Evolutionary conservation across 2,888 invertebrate genomes (phyloP).

Genomic region (Operophtera brumata): DNA sequence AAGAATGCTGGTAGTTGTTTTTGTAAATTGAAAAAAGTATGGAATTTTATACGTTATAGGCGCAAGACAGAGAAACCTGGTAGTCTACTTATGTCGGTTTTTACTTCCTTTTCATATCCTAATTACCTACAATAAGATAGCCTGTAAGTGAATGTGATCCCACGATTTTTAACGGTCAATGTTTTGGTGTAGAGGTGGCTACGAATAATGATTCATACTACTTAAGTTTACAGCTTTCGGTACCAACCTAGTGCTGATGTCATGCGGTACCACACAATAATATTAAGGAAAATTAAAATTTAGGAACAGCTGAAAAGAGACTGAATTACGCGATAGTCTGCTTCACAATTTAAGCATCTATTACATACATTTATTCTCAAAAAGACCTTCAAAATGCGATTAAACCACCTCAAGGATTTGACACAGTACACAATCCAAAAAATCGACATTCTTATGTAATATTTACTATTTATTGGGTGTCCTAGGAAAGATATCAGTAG

Average conservation of each 20-base stretch:
- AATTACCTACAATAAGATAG: too few relatives aligned
- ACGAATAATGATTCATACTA: slow-evolving; percentile 61
- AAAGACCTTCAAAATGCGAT: slow-evolving; percentile 25
- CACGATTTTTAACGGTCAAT: background rate
- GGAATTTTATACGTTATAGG: too few relatives aligned
- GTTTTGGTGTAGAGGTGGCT: background rate
- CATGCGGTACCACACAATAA: slow-evolving; percentile 61
- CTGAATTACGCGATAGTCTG: slow-evolving; percentile 34
- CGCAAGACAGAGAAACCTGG: too few relatives aligned
- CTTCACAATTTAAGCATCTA: background rate
- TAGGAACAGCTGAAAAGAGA: slow-evolving; percentile 31
- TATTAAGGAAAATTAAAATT: slow-evolving; percentile 40
- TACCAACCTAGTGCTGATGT: slow-evolving; percentile 62
- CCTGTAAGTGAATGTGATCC: background rate
- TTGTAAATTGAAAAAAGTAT: too few relatives aligned
- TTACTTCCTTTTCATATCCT: too few relatives aligned
- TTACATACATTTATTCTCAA: background rate
- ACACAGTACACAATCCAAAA: slow-evolving; percentile 31
- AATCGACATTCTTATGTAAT: slow-evolving; percentile 70
- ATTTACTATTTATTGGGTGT: slow-evolving; percentile 41
- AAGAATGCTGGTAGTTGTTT: too few relatives aligned
- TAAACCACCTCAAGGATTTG: slow-evolving; percentile 34
- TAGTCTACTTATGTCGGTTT: too few relatives aligned
- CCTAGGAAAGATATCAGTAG: slow-evolving; percentile 20
- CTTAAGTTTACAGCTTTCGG: slow-evolving; percentile 56